These are phyloP conservation scores for Lytechinus variegatus DNA, from an alignment of 35 echinoderm and acorn worm species.

Conservation along the genomic window DNA sequence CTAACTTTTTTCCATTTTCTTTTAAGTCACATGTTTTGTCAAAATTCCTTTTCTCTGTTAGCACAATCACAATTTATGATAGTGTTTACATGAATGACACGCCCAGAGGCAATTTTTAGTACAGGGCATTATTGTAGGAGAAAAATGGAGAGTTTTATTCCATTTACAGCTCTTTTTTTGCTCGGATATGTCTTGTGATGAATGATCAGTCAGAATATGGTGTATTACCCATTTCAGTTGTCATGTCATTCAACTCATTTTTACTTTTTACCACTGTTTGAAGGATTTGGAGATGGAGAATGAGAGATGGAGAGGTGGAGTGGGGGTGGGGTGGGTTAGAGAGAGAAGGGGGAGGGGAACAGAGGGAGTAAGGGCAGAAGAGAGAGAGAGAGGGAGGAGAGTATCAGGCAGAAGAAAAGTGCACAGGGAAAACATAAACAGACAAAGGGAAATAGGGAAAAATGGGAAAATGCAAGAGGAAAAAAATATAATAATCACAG, in stretches of 20 bases:
- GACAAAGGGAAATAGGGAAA: background rate
- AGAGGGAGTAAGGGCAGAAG: background rate
- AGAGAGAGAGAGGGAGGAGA: too few relatives aligned
- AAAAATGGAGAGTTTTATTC: constrained; percentile 15
- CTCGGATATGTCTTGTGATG: constrained; percentile 6
- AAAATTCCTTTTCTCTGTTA: constrained; percentile 45
- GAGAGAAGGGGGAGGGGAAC: background rate
- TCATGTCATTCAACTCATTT: constrained; percentile 36
- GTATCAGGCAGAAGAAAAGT: background rate
- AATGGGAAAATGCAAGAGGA: background rate
- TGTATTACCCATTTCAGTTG: background rate
- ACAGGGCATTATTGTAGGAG: constrained; percentile 13
- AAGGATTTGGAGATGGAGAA: background rate
- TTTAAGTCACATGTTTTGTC: constrained; percentile 17
- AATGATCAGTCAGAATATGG: background rate
- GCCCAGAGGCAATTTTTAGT: constrained; percentile 36
- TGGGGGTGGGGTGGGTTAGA: background rate
- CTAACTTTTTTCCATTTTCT: background rate
- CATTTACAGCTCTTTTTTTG: background rate
- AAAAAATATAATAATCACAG: background rate
- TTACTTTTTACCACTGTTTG: background rate
- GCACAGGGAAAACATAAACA: background rate
- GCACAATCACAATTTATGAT: constrained; percentile 50
- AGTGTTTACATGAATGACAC: constrained; percentile 52
- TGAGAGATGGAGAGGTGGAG: background rate